phyloP scores from a whole-genome alignment of 30 jellyfish, hydroid and myxozoan species.

The Nemopilema nomurai region DNA sequence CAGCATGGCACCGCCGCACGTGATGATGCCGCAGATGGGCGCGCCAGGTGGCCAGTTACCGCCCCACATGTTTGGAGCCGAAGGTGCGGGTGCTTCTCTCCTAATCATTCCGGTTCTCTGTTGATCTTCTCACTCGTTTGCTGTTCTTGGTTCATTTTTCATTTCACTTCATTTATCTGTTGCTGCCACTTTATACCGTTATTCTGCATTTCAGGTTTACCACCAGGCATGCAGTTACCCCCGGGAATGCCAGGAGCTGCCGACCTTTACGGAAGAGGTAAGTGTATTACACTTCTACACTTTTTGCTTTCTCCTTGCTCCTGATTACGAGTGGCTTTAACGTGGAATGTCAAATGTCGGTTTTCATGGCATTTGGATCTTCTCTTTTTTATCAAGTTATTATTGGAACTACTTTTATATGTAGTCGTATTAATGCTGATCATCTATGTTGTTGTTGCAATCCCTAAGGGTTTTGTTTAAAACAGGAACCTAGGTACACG shows the following conservation, averaged over 20 bases:
- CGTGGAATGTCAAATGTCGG: background rate
- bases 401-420: too few relatives aligned
- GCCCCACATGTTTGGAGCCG: conserved; percentile 63
- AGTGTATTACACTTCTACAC: background rate
- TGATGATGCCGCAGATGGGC: conserved; percentile 71
- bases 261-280: conserved; percentile 63
- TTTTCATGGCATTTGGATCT: too few relatives aligned
- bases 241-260: conserved; percentile 72
- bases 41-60: conserved; percentile 59
- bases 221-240: conserved; percentile 65
- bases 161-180: too few relatives aligned
- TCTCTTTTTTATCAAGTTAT: too few relatives aligned
- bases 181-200: too few relatives aligned
- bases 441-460: too few relatives aligned
- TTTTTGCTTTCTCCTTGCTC: background rate
- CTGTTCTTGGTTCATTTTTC: background rate
- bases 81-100: conserved; percentile 19
- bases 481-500: too few relatives aligned
- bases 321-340: background rate
- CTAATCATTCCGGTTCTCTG: background rate
- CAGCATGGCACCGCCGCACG: conserved; percentile 65
- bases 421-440: too few relatives aligned
- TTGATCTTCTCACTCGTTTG: background rate
- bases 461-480: too few relatives aligned
- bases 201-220: conserved; percentile 27